Conservation (phyloP, 2,113 vertebrate genomes). For the Mastomys coucha region DNA sequence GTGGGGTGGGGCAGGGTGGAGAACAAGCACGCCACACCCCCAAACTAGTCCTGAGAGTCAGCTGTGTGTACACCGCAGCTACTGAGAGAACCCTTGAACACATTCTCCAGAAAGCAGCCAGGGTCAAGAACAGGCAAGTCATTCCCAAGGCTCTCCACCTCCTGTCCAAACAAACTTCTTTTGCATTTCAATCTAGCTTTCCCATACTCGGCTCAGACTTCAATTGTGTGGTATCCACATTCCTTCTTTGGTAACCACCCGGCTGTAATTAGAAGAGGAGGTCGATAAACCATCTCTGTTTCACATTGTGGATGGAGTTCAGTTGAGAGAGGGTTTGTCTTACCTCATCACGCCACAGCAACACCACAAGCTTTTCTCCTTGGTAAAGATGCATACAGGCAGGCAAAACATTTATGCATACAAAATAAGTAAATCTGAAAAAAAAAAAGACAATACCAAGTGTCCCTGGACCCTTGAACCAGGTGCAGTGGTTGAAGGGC, state of each 20-base stretch:
- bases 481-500: not conserved
- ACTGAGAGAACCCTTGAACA: not conserved
- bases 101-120: not conserved
- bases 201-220: not conserved
- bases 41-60: not conserved
- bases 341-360: not conserved
- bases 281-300: not conserved
- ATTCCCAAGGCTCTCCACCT: not conserved
- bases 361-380: not conserved
- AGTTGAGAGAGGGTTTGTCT: not conserved
- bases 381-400: not conserved
- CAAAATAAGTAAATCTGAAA: not conserved
- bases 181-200: constrained; percentile 46
- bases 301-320: not conserved
- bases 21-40: not conserved
- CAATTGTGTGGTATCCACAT: not conserved
- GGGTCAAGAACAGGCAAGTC: not conserved
- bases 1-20: not conserved
- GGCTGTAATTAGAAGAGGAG: not conserved
- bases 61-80: not conserved
- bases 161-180: not conserved
- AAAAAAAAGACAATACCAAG: not conserved
- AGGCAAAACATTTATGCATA: not conserved
- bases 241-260: not conserved
- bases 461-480: not conserved